Evolutionary conservation across 2,888 invertebrate genomes (phyloP), one percentile per base, ranked within the genome.

Genomic region (Fissipunctia ypsillon): DNA sequence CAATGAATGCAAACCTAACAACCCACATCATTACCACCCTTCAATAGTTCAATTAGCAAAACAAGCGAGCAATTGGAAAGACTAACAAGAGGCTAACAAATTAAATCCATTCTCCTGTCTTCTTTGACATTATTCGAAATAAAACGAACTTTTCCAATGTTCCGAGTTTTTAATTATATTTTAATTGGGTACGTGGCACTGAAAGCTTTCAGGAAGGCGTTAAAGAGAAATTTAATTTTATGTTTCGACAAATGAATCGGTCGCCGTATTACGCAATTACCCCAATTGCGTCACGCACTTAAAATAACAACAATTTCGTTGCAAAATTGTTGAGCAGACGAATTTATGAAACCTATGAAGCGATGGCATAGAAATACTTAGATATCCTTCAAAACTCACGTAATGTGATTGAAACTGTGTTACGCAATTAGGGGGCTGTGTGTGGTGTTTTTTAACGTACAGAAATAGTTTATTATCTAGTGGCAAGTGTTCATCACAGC

Each of bases 161-260:
- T 73, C 70, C 10, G 31, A 71, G 64, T 65, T 63, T 69, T 57
- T 35, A 77, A 74, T 76, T 81, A 74, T 60, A 60, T 31, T 76
- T 69, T 75, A 71, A 77, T 84, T 80, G 75, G 64, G 57, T 50
- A 35, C 60, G 38, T 52, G 35, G 54, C 22, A 50, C 16, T 38
- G 56, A 70, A 76, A 31, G 63, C 54, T 60, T 52, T 54, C 35
- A 43, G n/a, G 45, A 64, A 73, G 28, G 71, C 52, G 68, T 64
- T 38, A 38, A 59, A 45, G 10, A 50, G n/a, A 65, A 70, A 67
- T 50, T 35, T 0, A 25, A 60, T 74, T 67, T 57, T 63, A 54
- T 19, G 3, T 48, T 54, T 28, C 52, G 12, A 54, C 1, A 35
- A 31, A 41, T 52, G 19, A 45, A 65, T 78, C n/a, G 16, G 6